Base-by-base conservation (phyloP, 2,113 vertebrate genomes). In the Malurus cyaneus region DNA sequence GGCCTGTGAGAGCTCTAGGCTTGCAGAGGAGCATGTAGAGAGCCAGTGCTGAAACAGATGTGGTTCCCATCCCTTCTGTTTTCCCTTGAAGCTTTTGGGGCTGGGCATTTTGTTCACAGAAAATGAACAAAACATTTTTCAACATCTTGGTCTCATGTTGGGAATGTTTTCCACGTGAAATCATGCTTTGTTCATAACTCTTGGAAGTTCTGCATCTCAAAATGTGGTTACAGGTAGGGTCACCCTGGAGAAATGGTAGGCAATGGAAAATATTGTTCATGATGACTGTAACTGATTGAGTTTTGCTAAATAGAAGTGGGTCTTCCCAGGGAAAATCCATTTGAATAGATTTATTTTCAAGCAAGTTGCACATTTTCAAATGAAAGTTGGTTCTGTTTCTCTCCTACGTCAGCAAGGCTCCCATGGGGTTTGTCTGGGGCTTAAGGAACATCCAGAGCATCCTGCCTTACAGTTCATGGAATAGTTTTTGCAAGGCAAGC, bases 1-100 rank as follows among this genome's bases (percentile, higher is more conserved):
- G 52, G 31, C 57, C 59, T 41, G 42, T 0, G 8, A 53, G 53
- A 39, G 18, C 3, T 0, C 28, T 0, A 1, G 46, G 18, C 26
- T 36, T 46, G 24, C 18, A 16, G 50, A 64, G 46, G 76, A 74
- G 23, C 71, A 18, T 39, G 56, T 50, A 19, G 41, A 32, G 50
- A 49, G 34, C 28, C 0, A 1, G 11, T 13, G 13, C 36, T 34
- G 66, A 52, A 53, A 14, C 5, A 34, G 71, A 50, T n/a, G 23
- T 53, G 24, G 11, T 54, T 52, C 29, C 72, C 4, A 0, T 59
- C 39, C 53, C n/a, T 31, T 39, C 29, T 29, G 26, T 56, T 80
- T 57, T 29, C 24, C n/a, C 52, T 23, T 18, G 10, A 41, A 59
- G 54, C 16, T 67, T 65, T 49, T 44, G 54, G 60, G 69, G 56